phyloP scores from a whole-genome alignment of 53 echinoderm and acorn worm genomes.

The Hippasteria phrygiana region DNA sequence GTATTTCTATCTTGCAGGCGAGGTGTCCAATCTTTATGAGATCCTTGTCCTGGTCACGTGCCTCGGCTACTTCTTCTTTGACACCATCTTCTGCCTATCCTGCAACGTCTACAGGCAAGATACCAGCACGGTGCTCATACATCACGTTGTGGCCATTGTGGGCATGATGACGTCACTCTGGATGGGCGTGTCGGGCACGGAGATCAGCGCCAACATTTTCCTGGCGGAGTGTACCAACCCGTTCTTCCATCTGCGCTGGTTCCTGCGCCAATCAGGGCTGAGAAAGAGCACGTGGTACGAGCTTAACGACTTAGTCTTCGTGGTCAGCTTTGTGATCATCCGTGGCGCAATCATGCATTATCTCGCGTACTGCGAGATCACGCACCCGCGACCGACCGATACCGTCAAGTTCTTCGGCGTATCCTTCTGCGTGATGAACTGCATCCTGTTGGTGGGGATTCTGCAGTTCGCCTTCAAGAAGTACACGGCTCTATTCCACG shows the following conservation, averaged over 20 bases:
- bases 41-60: slow-evolving; percentile 75
- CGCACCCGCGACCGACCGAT: slow-evolving; percentile 70
- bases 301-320: slow-evolving; percentile 86
- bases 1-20: slow-evolving; percentile 50
- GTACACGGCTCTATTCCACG: slow-evolving; percentile 61
- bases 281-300: slow-evolving; percentile 73
- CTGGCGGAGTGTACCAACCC: slow-evolving; percentile 90
- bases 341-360: slow-evolving; percentile 75
- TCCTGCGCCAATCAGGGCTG: slow-evolving; percentile 77
- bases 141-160: slow-evolving; percentile 77
- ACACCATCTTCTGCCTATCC: slow-evolving; percentile 80
- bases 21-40: slow-evolving; percentile 79
- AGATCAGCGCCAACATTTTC: slow-evolving; percentile 83
- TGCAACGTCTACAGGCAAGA: slow-evolving; percentile 65
- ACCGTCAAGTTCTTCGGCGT: slow-evolving; percentile 70
- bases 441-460: slow-evolving; percentile 74
- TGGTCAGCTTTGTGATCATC: slow-evolving; percentile 70
- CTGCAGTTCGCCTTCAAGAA: slow-evolving; percentile 68
- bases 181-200: slow-evolving; percentile 80
- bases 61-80: slow-evolving; percentile 94
- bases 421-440: slow-evolving; percentile 74
- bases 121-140: slow-evolving; percentile 69
- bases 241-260: slow-evolving; percentile 89
- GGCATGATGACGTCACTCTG: slow-evolving; percentile 76
- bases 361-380: slow-evolving; percentile 71